phyloP scores from a whole-genome alignment of 2,888 invertebrate genomes.

The Tachina fera region DNA sequence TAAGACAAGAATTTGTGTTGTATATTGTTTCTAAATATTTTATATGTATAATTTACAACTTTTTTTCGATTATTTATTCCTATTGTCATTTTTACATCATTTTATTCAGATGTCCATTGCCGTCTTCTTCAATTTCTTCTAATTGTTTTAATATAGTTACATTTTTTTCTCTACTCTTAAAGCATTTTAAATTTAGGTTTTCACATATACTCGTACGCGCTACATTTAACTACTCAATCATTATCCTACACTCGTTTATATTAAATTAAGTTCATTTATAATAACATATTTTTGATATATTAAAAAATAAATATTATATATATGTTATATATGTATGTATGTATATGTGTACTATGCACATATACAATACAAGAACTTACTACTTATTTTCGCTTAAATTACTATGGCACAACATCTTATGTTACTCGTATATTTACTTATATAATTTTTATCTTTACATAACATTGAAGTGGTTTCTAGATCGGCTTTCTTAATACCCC shows the following conservation, averaged over 20 bases:
- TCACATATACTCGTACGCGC: constrained; percentile 40
- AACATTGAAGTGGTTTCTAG: constrained; percentile 59
- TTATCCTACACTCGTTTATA: constrained; percentile 64
- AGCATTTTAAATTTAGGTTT: constrained; percentile 46
- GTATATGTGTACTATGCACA: neutral
- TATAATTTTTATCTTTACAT: constrained; percentile 33
- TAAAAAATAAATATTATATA: constrained; percentile 36
- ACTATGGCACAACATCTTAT: constrained; percentile 70
- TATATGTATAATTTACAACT: constrained; percentile 35
- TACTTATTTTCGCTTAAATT: constrained; percentile 58
- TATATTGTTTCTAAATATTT: constrained; percentile 22
- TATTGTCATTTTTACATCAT: constrained; percentile 63
- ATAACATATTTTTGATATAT: constrained; percentile 30
- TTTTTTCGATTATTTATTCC: constrained; percentile 44
- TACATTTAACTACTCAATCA: constrained; percentile 60
- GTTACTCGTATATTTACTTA: constrained; percentile 3
- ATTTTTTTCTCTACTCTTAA: constrained; percentile 40
- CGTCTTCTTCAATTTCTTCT: constrained; percentile 32
- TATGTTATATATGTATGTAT: constrained; percentile 30
- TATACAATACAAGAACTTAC: constrained; percentile 6
- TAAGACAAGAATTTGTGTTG: neutral
- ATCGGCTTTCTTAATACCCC: constrained; percentile 12
- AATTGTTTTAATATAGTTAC: neutral
- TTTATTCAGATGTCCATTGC: constrained; percentile 45
- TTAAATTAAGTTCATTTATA: constrained; percentile 36